A percentile compares a stretch with the other conserved stretches of the same genome.
phyloP scores from a whole-genome alignment of 1,140 invertebrate genomes.

The Panulirus ornatus region DNA sequence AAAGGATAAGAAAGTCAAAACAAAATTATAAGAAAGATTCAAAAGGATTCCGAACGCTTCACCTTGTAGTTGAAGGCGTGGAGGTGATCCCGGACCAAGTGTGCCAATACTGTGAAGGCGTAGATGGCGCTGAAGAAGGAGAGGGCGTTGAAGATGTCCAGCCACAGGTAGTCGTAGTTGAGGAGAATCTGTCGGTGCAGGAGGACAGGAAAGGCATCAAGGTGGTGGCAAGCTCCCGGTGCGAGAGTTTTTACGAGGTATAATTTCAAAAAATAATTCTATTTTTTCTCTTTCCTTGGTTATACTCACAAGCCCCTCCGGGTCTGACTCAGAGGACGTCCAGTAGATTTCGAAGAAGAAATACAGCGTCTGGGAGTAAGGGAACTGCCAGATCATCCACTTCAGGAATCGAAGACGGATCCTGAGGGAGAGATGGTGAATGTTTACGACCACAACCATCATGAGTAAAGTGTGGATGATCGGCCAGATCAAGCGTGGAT shows the following conservation, averaged over 20 bases:
- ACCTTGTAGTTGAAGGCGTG: slow-evolving; percentile 37
- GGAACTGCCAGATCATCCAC: slow-evolving; percentile 53
- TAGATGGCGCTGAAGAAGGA: slow-evolving; percentile 31
- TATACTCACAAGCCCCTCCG: slow-evolving; percentile 3
- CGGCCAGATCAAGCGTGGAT: too few relatives aligned
- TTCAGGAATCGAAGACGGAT: not conserved
- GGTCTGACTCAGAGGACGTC: slow-evolving; percentile 8
- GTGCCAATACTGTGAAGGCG: not conserved
- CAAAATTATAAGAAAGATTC: too few relatives aligned
- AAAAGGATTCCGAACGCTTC: too few relatives aligned
- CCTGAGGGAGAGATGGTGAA: not conserved
- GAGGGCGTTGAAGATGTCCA: slow-evolving; percentile 18
- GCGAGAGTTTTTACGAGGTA: too few relatives aligned
- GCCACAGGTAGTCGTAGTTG: slow-evolving; percentile 27
- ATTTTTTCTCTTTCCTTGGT: too few relatives aligned
- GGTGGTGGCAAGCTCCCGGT: too few relatives aligned
- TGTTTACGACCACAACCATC: not conserved
- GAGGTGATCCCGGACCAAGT: slow-evolving; percentile 6
- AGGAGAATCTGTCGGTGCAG: not conserved
- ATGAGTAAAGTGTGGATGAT: not conserved
- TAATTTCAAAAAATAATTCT: too few relatives aligned
- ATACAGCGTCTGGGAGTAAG: slow-evolving; percentile 30
- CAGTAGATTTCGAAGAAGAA: slow-evolving; percentile 49
- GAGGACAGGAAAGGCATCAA: too few relatives aligned
- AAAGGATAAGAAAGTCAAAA: not conserved